Conservation (phyloP, 2,888 invertebrate species). For the Cacoxenus indagator region DNA sequence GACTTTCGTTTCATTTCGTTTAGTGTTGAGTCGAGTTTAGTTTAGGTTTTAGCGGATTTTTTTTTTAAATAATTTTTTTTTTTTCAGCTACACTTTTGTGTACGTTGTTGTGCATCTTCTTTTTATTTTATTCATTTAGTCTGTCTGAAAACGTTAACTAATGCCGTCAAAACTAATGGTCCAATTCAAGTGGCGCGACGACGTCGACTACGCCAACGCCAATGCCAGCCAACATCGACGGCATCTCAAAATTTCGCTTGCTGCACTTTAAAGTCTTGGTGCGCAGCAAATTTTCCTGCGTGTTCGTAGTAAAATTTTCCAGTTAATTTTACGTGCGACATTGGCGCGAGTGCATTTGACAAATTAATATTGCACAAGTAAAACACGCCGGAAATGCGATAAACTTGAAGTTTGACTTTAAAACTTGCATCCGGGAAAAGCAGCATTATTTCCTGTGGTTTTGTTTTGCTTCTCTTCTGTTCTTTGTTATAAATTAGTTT, state of each 20-base stretch:
- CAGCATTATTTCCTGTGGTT: slow-evolving; percentile 1
- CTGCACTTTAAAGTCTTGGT: slow-evolving; percentile 16
- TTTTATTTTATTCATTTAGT: slow-evolving; percentile 56
- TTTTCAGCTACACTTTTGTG: not conserved
- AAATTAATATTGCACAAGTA: slow-evolving; percentile 59
- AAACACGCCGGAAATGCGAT: slow-evolving; percentile 5
- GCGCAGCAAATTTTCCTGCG: slow-evolving; percentile 11
- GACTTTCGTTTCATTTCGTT: not conserved
- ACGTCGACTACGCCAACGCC: slow-evolving; percentile 19
- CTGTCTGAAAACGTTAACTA: slow-evolving; percentile 58
- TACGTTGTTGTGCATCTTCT: slow-evolving; percentile 34
- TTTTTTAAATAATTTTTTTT: not conserved
- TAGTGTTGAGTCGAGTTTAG: not conserved
- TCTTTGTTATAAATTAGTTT: slow-evolving; percentile 8
- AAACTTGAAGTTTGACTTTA: slow-evolving; percentile 49
- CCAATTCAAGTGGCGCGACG: slow-evolving; percentile 65
- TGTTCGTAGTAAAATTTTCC: slow-evolving; percentile 59
- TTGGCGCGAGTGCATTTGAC: slow-evolving; percentile 48
- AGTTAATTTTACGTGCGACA: slow-evolving; percentile 53
- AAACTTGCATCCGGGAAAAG: slow-evolving; percentile 11
- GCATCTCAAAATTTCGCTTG: slow-evolving; percentile 22
- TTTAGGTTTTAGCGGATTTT: not conserved
- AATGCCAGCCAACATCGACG: slow-evolving; percentile 14
- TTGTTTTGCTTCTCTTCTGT: not conserved
- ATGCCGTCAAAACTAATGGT: slow-evolving; percentile 69